Evolutionary conservation across 2,797 vertebrate species (phyloP).

Genomic region (Hippoglossus hippoglossus): DNA sequence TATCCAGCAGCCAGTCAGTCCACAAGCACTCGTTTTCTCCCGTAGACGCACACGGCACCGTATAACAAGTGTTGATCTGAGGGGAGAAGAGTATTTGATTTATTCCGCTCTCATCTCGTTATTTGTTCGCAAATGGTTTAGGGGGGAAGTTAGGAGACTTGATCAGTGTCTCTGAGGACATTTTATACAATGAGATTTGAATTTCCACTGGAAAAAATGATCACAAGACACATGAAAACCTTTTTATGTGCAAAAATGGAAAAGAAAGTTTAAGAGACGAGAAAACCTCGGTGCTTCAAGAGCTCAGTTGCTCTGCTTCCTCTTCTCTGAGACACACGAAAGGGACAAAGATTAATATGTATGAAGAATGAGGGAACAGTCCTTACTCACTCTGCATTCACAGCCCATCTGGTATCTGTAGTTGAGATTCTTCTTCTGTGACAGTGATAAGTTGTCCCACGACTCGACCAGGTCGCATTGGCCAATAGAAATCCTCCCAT

Average conservation of each 20-base stretch:
- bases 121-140: not conserved
- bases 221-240: not conserved
- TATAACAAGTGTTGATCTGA: constrained; percentile 92
- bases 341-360: constrained; percentile 25
- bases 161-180: not conserved
- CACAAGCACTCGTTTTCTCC: constrained; percentile 91
- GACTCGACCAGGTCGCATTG: constrained; percentile 91
- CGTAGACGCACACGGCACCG: constrained; percentile 84
- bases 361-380: constrained; percentile 20
- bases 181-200: not conserved
- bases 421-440: constrained; percentile 93
- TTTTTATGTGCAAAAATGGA: too few species aligned
- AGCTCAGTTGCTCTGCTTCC: constrained; percentile 16
- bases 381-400: constrained; percentile 90
- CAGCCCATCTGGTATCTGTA: constrained; percentile 95
- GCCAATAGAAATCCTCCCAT: constrained; percentile 90
- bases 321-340: not conserved
- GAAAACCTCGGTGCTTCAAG: not conserved
- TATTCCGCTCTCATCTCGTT: not conserved
- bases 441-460: constrained; percentile 91
- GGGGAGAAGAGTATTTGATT: constrained; percentile 33
- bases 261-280: not conserved
- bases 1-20: constrained; percentile 92
- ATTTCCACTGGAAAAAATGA: not conserved
- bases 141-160: not conserved